Evolutionary conservation across 2,113 vertebrate genomes (phyloP).

Genomic region (Rattus norvegicus): DNA sequence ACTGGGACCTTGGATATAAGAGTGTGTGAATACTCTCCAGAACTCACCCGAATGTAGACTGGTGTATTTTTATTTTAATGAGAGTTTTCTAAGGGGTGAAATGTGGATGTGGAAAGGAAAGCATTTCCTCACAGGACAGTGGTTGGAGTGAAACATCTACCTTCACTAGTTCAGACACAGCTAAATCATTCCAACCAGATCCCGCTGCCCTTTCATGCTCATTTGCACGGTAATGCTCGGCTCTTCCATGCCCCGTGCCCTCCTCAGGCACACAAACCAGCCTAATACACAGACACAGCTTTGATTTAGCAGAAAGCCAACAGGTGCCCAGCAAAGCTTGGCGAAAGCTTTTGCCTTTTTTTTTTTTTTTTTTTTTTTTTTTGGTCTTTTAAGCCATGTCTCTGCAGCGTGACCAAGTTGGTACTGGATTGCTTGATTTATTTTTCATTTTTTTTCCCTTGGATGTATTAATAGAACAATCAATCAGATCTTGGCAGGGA

Average conservation of each 20-base stretch:
- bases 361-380: background rate
- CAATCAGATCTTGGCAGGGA: constrained; percentile 59
- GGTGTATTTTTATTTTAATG: background rate
- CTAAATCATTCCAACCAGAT: rapidly evolving
- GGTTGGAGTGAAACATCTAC: background rate
- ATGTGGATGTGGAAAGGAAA: background rate
- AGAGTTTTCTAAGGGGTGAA: background rate
- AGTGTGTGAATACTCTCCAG: background rate
- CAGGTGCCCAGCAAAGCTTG: background rate
- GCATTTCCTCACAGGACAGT: background rate
- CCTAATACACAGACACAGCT: background rate
- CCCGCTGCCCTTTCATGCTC: background rate
- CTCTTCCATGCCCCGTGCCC: rapidly evolving
- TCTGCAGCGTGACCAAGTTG: constrained; percentile 41
- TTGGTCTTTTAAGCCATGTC: constrained; percentile 18
- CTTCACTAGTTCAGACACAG: background rate
- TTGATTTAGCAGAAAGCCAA: constrained; percentile 29
- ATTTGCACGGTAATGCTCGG: background rate
- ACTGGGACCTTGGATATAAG: background rate
- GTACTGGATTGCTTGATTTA: constrained; percentile 56
- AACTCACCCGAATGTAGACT: background rate
- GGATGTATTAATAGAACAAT: constrained; percentile 73
- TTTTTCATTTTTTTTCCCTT: constrained; percentile 43
- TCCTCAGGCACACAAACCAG: background rate
- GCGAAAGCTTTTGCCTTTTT: constrained; percentile 36